Evolutionary conservation across 2,797 vertebrate species (phyloP).

Genomic region (Tapirus indicus): DNA sequence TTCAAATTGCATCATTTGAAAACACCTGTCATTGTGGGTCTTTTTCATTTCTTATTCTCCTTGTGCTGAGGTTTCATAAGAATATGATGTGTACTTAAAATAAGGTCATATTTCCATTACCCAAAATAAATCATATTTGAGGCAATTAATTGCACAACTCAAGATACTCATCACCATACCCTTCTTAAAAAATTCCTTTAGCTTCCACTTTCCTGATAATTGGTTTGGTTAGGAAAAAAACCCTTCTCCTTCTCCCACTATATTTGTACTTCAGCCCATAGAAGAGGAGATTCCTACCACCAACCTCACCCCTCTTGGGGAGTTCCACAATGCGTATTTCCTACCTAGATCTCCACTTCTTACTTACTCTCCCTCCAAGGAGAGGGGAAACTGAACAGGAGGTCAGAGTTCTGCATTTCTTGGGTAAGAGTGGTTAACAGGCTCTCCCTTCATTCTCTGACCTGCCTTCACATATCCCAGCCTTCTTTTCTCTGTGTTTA

Average conservation of each 20-base stretch:
- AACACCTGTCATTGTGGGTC: conserved; percentile 61
- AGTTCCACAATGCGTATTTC: not conserved
- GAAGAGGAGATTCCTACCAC: not conserved
- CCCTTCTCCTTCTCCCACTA: not conserved
- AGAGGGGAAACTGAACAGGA: not conserved
- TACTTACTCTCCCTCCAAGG: not conserved
- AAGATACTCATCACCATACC: not conserved
- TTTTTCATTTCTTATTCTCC: conserved; percentile 53
- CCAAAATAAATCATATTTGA: conserved; percentile 59
- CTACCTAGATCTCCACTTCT: not conserved
- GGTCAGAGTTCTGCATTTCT: not conserved
- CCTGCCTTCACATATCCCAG: not conserved
- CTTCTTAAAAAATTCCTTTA: not conserved
- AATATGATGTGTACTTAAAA: conserved; percentile 60
- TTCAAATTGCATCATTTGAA: conserved; percentile 52
- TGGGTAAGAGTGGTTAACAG: not conserved
- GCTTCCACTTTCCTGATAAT: not conserved
- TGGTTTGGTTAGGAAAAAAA: not conserved
- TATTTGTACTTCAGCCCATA: not conserved
- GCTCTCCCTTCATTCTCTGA: not conserved
- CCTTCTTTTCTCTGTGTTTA: not conserved
- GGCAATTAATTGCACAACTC: conserved; percentile 53
- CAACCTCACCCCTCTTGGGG: not conserved
- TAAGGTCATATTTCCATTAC: conserved; percentile 26
- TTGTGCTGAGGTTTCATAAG: conserved; percentile 65